phyloP scores from a whole-genome alignment of 2,797 vertebrate genomes.

The Acropternis orthonyx region DNA sequence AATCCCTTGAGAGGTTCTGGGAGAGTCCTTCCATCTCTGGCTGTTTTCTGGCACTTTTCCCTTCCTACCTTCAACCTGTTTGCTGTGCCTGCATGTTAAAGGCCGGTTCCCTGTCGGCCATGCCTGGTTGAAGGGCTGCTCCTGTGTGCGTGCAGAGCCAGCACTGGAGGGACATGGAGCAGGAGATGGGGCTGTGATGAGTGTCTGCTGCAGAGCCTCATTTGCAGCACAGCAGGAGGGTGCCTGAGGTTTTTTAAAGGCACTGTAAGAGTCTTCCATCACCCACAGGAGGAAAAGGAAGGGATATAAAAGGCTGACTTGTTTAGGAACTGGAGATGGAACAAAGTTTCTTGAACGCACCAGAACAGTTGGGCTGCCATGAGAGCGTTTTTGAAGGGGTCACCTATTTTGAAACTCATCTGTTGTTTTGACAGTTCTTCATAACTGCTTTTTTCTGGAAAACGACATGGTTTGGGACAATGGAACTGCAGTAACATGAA shows the following conservation, averaged over 20 bases:
- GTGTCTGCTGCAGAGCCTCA: background rate
- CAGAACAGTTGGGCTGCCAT: background rate
- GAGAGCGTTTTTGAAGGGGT: background rate
- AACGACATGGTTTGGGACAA: background rate
- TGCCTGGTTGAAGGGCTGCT: background rate
- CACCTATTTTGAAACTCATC: background rate
- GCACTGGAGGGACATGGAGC: accelerated
- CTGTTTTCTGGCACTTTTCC: background rate
- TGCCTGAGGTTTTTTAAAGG: background rate
- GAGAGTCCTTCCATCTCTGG: background rate
- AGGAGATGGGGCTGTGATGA: background rate
- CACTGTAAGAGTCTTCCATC: background rate
- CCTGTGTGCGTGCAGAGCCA: accelerated
- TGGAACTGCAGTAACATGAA: background rate
- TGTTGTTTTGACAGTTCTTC: background rate
- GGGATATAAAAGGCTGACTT: background rate
- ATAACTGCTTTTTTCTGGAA: background rate
- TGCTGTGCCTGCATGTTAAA: background rate
- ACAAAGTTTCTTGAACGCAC: background rate
- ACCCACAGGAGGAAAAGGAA: background rate
- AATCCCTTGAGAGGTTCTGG: background rate
- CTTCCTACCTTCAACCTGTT: background rate
- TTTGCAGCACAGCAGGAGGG: background rate
- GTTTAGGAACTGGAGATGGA: background rate
- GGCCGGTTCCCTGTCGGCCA: background rate